Evolutionary conservation across 2,888 invertebrate genomes (phyloP), one percentile per base, ranked within the genome.

Genomic region (Pherbina coryleti): DNA sequence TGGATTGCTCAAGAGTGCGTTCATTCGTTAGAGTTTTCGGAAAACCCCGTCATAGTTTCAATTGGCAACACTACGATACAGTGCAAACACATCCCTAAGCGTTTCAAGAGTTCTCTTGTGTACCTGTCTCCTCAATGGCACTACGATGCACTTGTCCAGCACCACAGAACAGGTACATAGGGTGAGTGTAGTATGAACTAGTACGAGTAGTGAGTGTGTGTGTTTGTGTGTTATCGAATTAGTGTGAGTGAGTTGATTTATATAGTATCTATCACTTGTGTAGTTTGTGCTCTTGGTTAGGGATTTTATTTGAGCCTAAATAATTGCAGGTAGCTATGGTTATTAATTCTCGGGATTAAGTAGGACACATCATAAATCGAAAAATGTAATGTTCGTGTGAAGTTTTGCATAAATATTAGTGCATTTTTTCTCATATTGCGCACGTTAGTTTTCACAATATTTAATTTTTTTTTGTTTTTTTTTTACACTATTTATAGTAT

Each of bases 21-120:
- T 78, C 66, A 81, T 80, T 80, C 78, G 78, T 80, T 80, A 75
- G 79, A 75, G 66, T 75, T 49, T 78, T 76, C 22, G 78, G 72
- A 79, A 80, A 79, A 79, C 78, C 78, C 77, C 77, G 75, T 79
- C 34, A 60, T 44, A 77, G 76, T 76, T 77, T 79, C 78, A 79
- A 76, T 81, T 71, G 72, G 75, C 71, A 28, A 31, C 72, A 51
- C 31, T 37, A 60, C 37, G 55, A 22, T n/a, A n/a, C 62, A 51
- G 64, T 62, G 22, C 62, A 62, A 67, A 34, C 67, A 25, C 80
- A 78, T 66, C 77, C 74, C 79, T 75, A 66, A 64, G 60, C 71
- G 5, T 76, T n/a, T 72, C 72, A 60, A 62, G 62, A 60, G 14
- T 22, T 73, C 64, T 37, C 53, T 51, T 64, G 28, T 31, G 31